phyloP scores from a whole-genome alignment of 2,113 vertebrate genomes.

The Caranx melampygus region DNA sequence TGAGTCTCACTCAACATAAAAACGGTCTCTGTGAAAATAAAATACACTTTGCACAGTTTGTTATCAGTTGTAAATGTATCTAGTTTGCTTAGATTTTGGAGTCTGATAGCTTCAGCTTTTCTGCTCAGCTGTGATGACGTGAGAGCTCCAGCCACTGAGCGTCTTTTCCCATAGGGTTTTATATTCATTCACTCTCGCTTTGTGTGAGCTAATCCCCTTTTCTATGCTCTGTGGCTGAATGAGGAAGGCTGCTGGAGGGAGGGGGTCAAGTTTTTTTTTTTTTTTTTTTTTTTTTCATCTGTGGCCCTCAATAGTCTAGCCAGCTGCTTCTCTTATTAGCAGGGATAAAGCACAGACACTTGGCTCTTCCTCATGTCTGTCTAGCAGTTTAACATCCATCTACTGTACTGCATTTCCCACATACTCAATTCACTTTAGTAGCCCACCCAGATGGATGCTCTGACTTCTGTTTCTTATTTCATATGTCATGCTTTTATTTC shows the following conservation, averaged over 20 bases:
- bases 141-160: slow-evolving; percentile 34
- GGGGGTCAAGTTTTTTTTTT: slow-evolving; percentile 3
- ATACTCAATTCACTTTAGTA: background rate
- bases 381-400: background rate
- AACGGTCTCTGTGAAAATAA: background rate
- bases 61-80: background rate
- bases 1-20: background rate
- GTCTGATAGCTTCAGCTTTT: slow-evolving; percentile 31
- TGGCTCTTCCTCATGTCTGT: slow-evolving; percentile 17
- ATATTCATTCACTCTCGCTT: slow-evolving; percentile 63
- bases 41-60: background rate
- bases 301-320: slow-evolving; percentile 28
- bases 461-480: background rate
- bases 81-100: slow-evolving; percentile 18
- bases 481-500: background rate
- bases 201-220: slow-evolving; percentile 71
- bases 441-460: background rate
- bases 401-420: background rate
- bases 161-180: slow-evolving; percentile 58
- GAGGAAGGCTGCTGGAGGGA: slow-evolving; percentile 44
- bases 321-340: slow-evolving; percentile 41
- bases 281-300: background rate
- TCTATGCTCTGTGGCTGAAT: slow-evolving; percentile 64
- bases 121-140: slow-evolving; percentile 41
- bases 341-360: slow-evolving; percentile 18